A percentile compares a stretch with the other conserved stretches of the same genome.
Evolutionary conservation across 2,888 invertebrate genomes (phyloP).

Genomic region (Pseudococcus jackbeardsleyi): DNA sequence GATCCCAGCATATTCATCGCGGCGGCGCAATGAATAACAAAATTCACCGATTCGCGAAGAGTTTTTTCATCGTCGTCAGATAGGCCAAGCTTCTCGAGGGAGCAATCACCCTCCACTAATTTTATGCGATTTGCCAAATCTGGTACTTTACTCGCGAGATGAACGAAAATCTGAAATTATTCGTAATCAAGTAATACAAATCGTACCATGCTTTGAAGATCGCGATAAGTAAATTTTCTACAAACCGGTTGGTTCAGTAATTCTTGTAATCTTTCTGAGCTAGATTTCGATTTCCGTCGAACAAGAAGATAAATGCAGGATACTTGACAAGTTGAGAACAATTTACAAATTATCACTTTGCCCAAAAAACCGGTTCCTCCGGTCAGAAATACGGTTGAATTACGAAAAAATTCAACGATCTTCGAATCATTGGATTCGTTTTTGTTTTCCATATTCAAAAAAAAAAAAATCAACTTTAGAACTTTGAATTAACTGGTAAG

Average conservation of each 20-base stretch:
- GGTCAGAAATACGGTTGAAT: neutral
- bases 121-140: slow-evolving; percentile 64
- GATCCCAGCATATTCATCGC: slow-evolving; percentile 67
- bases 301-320: slow-evolving; percentile 69
- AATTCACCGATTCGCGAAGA: slow-evolving; percentile 66
- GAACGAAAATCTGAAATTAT: slow-evolving; percentile 52
- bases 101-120: slow-evolving; percentile 67
- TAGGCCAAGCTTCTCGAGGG: slow-evolving; percentile 66
- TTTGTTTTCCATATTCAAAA: neutral
- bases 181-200: neutral
- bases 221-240: too few relatives aligned
- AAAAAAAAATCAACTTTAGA: neutral
- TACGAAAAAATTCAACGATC: neutral
- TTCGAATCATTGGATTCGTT: neutral
- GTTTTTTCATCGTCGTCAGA: slow-evolving; percentile 64
- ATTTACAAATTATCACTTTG: neutral
- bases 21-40: slow-evolving; percentile 67
- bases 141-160: slow-evolving; percentile 65
- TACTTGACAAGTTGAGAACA: slow-evolving; percentile 69
- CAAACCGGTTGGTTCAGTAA: slow-evolving; percentile 70
- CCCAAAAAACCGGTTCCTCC: neutral
- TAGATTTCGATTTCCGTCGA: slow-evolving; percentile 69
- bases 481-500: too few relatives aligned
- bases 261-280: slow-evolving; percentile 69
- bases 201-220: too few relatives aligned